These are phyloP conservation scores for Cassiopea andromeda DNA, from an alignment of 30 jellyfish, hydroid and myxozoan species.

Conservation along the genomic window DNA sequence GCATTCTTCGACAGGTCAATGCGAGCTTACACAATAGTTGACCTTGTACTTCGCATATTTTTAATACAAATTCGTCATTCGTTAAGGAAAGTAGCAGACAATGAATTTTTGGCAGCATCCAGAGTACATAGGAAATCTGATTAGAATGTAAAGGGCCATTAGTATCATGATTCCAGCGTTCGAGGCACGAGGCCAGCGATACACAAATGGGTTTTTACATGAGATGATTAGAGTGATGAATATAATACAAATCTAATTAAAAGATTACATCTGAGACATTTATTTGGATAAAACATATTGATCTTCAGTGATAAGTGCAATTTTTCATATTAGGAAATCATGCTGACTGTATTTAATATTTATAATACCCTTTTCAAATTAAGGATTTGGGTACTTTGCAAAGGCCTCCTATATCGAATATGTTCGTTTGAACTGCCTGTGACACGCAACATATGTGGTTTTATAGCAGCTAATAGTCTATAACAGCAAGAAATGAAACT, in stretches of 20 bases:
- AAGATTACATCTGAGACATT: conserved; percentile 8
- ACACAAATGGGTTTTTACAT: background rate
- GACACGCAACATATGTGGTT: background rate
- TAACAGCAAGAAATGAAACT: no score
- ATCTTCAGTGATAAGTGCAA: background rate
- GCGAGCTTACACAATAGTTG: background rate
- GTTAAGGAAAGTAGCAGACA: background rate
- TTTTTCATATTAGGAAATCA: background rate
- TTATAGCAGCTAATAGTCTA: no score
- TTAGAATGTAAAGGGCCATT: background rate
- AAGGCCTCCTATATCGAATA: conserved; percentile 25
- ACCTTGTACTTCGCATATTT: background rate
- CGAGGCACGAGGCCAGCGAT: conserved; percentile 13
- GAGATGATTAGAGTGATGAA: conserved; percentile 2
- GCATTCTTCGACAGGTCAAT: background rate
- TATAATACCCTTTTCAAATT: conserved; percentile 1
- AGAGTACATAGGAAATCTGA: conserved; percentile 28
- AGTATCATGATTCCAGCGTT: background rate
- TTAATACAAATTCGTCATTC: background rate
- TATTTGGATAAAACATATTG: background rate
- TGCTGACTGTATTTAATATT: background rate
- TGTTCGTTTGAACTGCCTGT: background rate
- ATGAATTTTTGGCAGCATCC: background rate
- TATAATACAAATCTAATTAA: conserved; percentile 7
- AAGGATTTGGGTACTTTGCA: background rate